Conservation (phyloP, 2,113 vertebrate species). For the Nycticorax nycticorax region DNA sequence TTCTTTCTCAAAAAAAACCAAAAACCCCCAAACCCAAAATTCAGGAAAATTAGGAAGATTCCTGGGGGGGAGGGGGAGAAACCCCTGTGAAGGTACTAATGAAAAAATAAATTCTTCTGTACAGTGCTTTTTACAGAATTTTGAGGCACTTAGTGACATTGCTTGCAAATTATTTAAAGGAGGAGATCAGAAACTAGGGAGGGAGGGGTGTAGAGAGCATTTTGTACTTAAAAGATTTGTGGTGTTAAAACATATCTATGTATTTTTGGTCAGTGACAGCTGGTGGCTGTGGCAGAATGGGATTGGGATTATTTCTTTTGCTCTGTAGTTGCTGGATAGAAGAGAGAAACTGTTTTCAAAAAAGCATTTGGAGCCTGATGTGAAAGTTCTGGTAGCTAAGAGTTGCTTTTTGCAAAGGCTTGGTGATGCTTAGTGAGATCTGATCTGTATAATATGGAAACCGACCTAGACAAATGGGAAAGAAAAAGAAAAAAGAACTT, state of each 20-base stretch:
- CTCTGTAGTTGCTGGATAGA: not conserved
- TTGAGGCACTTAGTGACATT: not conserved
- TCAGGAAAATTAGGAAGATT: not conserved
- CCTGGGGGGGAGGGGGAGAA: accelerated
- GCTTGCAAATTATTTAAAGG: not conserved
- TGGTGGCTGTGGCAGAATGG: not conserved
- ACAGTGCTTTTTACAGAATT: not conserved
- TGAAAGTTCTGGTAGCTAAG: not conserved
- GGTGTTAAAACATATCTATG: not conserved
- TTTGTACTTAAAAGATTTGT: not conserved
- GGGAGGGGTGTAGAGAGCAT: not conserved
- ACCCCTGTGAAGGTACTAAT: not conserved
- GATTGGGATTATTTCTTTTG: not conserved
- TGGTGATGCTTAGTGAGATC: not conserved
- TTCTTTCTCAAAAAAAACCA: not conserved
- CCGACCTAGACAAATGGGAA: not conserved
- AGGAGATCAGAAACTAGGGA: not conserved
- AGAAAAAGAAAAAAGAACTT: not conserved
- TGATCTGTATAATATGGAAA: not conserved
- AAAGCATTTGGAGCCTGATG: not conserved
- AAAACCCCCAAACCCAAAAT: too few relatives aligned
- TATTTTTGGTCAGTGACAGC: not conserved
- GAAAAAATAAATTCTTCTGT: not conserved
- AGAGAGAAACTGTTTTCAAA: not conserved
- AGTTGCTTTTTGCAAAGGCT: not conserved